Conservation (phyloP, 2,797 vertebrate species). For the Pantherophis alleghaniensis region DNA sequence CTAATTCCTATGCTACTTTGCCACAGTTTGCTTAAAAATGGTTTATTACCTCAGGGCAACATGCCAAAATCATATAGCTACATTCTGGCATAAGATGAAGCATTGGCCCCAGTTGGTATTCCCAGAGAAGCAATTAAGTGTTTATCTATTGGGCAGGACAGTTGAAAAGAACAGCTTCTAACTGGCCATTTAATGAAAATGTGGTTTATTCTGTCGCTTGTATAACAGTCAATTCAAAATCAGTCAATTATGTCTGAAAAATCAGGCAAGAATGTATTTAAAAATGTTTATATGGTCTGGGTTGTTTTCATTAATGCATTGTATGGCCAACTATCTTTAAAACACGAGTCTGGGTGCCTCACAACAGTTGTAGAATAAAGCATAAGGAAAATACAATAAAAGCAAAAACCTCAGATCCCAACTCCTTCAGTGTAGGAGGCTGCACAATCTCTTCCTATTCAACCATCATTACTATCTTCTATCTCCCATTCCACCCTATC, state of each 20-base stretch:
- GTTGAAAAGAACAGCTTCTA: background rate
- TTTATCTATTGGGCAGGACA: background rate
- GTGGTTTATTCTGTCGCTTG: background rate
- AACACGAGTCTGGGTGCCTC: background rate
- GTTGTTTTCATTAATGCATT: background rate
- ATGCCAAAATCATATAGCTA: background rate
- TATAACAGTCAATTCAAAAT: background rate
- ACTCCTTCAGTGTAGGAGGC: background rate
- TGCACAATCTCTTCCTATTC: background rate
- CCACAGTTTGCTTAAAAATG: background rate
- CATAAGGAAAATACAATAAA: background rate
- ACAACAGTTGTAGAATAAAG: background rate
- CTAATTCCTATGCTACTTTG: background rate
- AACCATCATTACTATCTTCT: background rate
- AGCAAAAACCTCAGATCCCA: background rate
- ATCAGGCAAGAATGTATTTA: background rate
- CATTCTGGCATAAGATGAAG: background rate
- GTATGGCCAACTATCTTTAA: background rate
- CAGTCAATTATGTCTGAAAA: background rate
- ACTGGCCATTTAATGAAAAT: background rate
- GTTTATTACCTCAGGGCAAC: background rate
- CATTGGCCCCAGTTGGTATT: background rate
- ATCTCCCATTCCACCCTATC: background rate
- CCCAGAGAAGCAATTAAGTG: background rate
- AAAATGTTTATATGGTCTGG: background rate